These are phyloP conservation scores for Sinocyclocheilus grahami DNA, from an alignment of 2,113 vertebrate genomes.

Conservation along the genomic window DNA sequence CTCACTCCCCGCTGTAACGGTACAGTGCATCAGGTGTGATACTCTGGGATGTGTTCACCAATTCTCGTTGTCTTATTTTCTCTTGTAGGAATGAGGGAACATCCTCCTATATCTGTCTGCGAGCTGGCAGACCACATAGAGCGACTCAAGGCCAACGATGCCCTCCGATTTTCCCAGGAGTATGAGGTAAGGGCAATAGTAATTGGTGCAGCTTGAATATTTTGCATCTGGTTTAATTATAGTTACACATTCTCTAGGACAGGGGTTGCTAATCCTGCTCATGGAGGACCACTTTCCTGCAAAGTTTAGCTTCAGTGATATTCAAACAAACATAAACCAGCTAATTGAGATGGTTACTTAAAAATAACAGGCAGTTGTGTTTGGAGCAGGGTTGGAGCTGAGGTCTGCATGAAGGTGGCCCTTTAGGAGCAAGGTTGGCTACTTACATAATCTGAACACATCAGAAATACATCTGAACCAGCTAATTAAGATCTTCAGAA, in stretches of 20 bases:
- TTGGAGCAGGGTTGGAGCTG: not conserved
- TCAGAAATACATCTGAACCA: not conserved
- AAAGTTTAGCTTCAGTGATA: not conserved
- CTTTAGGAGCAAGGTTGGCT: not conserved
- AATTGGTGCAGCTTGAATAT: too few relatives aligned
- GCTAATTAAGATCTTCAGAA: not conserved
- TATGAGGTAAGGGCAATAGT: constrained; percentile 82
- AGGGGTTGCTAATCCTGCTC: not conserved
- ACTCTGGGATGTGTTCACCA: not conserved
- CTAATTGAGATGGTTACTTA: not conserved
- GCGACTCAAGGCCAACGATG: constrained; percentile 89
- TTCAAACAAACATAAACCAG: too few relatives aligned
- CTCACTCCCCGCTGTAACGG: not conserved
- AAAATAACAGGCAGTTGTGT: not conserved
- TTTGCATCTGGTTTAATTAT: not conserved
- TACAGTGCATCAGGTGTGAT: constrained; percentile 1
- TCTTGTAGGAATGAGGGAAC: constrained; percentile 85
- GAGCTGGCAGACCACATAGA: constrained; percentile 91
- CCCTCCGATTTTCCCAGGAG: constrained; percentile 93
- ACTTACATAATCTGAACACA: too few relatives aligned
- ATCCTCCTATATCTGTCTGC: constrained; percentile 82
- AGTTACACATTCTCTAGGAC: not conserved
- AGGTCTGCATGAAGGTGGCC: too few relatives aligned
- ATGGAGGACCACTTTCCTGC: not conserved
- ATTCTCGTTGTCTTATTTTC: not conserved